Base-by-base conservation (phyloP, 2,888 invertebrate species). In the Atrina japonica region DNA sequence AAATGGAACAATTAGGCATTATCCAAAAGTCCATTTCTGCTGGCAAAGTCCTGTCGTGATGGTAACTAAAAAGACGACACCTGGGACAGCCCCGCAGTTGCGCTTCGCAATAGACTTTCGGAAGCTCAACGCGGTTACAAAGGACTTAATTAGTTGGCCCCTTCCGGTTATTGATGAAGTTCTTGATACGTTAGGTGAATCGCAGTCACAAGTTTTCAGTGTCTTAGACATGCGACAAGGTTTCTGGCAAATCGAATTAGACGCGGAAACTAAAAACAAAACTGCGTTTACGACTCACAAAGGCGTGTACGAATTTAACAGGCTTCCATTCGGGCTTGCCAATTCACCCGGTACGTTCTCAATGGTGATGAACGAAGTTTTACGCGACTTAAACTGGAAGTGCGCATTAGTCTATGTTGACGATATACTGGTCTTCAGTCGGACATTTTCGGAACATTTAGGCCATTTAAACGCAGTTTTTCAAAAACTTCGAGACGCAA, bases 311-410 rank as follows among this genome's bases (percentile, higher is more conserved):
- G 68, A 75, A 45, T 76, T 55, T 43, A 49, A 45, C 1, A 9
- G 71, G 2, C 55, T 77, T 60, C 75, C 73, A 9, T 78, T 78
- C 49, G 80, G 80, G 14, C 59, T 80, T n/a, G 58, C 29, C 7
- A 77, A 77, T 21, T n/a, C 40, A 7, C 40, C 40, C 9, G 35
- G 27, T 7, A 49, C 56, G 16, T 56, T 61, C 55, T 75, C 77
- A 45, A 66, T 69, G 55, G 66, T 79, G 5, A 76, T 78, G 73
- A 59, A 70, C 41, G n/a, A 61, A 18, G 30, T 47, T 47, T 49
- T 61, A 14, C 45, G 60, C n/a, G 60, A 18, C 18, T 16, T 61
- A 18, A 45, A 21, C n/a, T 56, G 56, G 56, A 56, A 56, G 30
- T 18, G 30, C 18, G n/a, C 14, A 0, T 45, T 78, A 11, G 66